phyloP scores from a whole-genome alignment of 2,113 vertebrate genomes.

The Protobothrops flavoviridis region DNA sequence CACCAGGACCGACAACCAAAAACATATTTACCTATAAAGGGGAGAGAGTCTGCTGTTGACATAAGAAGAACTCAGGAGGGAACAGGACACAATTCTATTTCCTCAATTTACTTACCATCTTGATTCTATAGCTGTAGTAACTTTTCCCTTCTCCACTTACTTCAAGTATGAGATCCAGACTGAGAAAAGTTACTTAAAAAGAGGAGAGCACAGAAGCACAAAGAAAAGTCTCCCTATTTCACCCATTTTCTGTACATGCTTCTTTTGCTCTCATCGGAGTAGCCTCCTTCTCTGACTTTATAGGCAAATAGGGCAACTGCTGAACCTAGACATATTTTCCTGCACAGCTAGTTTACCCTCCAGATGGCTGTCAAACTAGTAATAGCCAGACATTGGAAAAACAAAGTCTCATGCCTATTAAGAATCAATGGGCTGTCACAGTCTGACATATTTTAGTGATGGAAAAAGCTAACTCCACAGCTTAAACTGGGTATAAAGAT shows the following conservation, averaged over 20 bases:
- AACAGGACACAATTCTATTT: background rate
- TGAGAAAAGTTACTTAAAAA: background rate
- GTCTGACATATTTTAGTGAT: background rate
- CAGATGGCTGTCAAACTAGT: background rate
- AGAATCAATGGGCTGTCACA: background rate
- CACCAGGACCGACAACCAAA: background rate
- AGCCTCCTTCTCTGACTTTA: background rate
- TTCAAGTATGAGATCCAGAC: background rate
- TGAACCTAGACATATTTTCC: background rate
- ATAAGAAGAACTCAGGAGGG: background rate
- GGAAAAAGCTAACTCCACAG: background rate
- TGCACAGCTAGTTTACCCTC: background rate
- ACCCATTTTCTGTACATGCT: background rate
- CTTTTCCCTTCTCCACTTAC: background rate
- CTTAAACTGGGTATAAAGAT: background rate
- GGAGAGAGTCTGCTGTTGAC: background rate
- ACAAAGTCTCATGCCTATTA: constrained; percentile 25
- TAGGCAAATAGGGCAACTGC: background rate
- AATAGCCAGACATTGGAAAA: constrained; percentile 34
- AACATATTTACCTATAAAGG: background rate
- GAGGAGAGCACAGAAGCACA: too few relatives aligned
- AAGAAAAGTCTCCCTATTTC: background rate
- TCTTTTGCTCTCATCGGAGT: background rate
- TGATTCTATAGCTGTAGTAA: background rate
- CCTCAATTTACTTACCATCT: background rate